Evolutionary conservation across 2,113 vertebrate species (phyloP).

Genomic region (Syngnathus floridae): DNA sequence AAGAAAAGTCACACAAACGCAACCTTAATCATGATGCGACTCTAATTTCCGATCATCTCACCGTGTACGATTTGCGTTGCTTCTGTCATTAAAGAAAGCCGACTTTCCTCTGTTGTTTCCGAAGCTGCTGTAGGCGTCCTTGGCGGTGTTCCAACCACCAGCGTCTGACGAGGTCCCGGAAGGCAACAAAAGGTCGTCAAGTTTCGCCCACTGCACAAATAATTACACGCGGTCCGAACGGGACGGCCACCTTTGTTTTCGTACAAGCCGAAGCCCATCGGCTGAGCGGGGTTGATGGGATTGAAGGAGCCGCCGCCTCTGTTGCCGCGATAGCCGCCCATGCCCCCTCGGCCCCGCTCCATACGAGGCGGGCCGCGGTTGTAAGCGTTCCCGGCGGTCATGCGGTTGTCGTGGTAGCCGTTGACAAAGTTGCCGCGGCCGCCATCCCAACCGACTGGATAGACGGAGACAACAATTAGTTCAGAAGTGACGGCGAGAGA

Average conservation of each 20-base stretch:
- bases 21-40: not conserved
- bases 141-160: slow-evolving; percentile 80
- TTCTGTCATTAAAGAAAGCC: slow-evolving; percentile 84
- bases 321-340: slow-evolving; percentile 64
- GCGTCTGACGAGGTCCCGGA: slow-evolving; percentile 31
- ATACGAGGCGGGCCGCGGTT: slow-evolving; percentile 70
- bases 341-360: slow-evolving; percentile 69
- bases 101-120: slow-evolving; percentile 85
- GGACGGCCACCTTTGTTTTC: slow-evolving; percentile 69
- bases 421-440: slow-evolving; percentile 74
- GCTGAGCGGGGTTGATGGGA: slow-evolving; percentile 64
- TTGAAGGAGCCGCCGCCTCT: slow-evolving; percentile 61
- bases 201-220: not conserved
- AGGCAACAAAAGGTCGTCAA: not conserved
- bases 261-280: slow-evolving; percentile 61
- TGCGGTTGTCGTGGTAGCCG: slow-evolving; percentile 72
- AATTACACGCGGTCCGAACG: not conserved
- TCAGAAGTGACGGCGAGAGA: not conserved
- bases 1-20: not conserved
- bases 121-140: slow-evolving; percentile 89
- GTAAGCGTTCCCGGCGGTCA: slow-evolving; percentile 63
- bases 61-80: slow-evolving; percentile 84
- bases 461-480: slow-evolving; percentile 3
- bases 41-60: slow-evolving; percentile 32
- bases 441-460: slow-evolving; percentile 67